Percentiles rank a stretch among this genome's conserved stretches.
phyloP scores from a whole-genome alignment of 1,140 invertebrate species.

The Drosophila repleta region DNA sequence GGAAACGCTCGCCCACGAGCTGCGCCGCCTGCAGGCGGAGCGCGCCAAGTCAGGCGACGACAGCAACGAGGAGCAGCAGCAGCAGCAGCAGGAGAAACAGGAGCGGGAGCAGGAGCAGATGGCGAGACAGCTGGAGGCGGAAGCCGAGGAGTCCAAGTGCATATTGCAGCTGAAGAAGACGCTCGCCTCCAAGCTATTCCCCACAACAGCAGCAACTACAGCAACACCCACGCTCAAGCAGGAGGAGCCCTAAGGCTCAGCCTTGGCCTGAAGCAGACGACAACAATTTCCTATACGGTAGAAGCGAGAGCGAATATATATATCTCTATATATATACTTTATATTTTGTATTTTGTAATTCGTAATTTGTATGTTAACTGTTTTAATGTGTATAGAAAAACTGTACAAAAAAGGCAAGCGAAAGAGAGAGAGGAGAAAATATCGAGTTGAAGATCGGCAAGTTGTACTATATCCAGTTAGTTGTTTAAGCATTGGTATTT shows the following conservation, averaged over 20 bases:
- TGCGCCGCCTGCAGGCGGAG: constrained; percentile 47
- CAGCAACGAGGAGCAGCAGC: constrained; percentile 17
- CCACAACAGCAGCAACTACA: constrained; percentile 16
- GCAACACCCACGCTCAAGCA: constrained; percentile 32
- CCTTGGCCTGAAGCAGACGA: constrained; percentile 20
- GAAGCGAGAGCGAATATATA: constrained; percentile 41
- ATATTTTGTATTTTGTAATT: constrained; percentile 42
- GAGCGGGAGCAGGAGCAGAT: constrained; percentile 7
- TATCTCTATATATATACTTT: constrained; percentile 20
- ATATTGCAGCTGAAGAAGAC: constrained; percentile 57
- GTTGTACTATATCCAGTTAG: constrained; percentile 45
- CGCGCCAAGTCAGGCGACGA: constrained; percentile 22
- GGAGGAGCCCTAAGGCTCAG: constrained; percentile 30
- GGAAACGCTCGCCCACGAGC: constrained; percentile 39
- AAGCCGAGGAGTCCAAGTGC: constrained; percentile 50
- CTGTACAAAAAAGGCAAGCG: constrained; percentile 53
- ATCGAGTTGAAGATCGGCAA: constrained; percentile 53
- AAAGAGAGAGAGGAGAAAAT: constrained; percentile 1
- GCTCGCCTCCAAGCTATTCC: constrained; percentile 60
- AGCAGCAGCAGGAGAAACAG: constrained; percentile 4
- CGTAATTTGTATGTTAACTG: constrained; percentile 53
- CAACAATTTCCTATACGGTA: constrained; percentile 53
- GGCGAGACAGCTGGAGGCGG: constrained; percentile 7
- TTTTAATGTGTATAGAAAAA: constrained; percentile 72
- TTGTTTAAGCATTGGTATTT: constrained; percentile 71